Base-by-base conservation (phyloP, 2,888 invertebrate genomes). In the Ceriagrion tenellum region DNA sequence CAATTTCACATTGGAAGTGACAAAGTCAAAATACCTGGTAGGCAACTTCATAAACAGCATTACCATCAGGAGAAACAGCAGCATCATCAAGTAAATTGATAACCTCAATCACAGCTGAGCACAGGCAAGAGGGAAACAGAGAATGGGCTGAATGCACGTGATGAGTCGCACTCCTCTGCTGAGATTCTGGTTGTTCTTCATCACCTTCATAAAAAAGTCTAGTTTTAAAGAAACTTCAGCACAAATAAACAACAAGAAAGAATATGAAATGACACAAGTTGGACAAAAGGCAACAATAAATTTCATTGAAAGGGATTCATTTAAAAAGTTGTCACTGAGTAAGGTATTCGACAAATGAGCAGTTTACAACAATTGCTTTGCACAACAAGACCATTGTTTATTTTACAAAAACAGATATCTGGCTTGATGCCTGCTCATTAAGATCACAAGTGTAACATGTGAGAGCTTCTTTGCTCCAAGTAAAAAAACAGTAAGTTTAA, bases 41-140 rank as follows among this genome's bases (percentile, higher is more conserved):
- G 95, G 99, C 99, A 0, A 99, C 98, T 97, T 99, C 99, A 96
- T 99, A 99, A 0, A 99, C 99, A n/a, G 99, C 98, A 96, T 98
- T 98, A 0, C 99, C 99, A 96, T 99, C 99, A 4, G 98, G 97
- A 0, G 99, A 99, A 10, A 99, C 99, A 1, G 99, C 99, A 0
- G 99, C 98, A 97, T 99, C 99, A 96, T 99, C 99, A 95, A 99
- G 97, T 95, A 99, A 97, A 96, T 99, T 98, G 26, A 99, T 98
- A 95, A 99, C 99, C 97, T 99, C 99, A 95, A 99, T 98, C 0
- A 99, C 99, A 0, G 99, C 99, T 0, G 99, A 99, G 97, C 99
- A 99, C 55, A 99, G 97, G 90, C 99, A 99, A 0, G 99, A 99
- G 0, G 99, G 99, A 97, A 99, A 99, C 74, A 99, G 97, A 0